Conservation (phyloP, 1,140 invertebrate species). For the Drosophila lini region DNA sequence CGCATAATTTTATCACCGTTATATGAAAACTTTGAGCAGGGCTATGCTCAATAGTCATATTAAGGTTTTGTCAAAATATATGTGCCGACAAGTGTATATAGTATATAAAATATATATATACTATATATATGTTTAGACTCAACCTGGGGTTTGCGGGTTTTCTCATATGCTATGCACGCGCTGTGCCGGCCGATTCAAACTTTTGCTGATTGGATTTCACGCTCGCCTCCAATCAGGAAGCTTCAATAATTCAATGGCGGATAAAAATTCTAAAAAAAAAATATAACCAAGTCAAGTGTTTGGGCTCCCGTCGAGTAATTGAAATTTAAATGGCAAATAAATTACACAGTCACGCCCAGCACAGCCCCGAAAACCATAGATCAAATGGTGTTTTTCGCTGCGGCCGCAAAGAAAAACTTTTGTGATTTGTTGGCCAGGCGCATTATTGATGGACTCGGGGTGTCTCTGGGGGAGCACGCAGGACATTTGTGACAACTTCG, state of each 20-base stretch:
- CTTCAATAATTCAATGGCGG: constrained; percentile 72
- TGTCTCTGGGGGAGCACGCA: neutral
- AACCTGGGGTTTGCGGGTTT: constrained; percentile 11
- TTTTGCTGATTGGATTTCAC: constrained; percentile 71
- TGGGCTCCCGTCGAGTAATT: constrained; percentile 48
- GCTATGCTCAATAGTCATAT: too few relatives aligned
- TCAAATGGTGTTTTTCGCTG: constrained; percentile 40
- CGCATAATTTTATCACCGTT: too few relatives aligned
- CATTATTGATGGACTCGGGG: constrained; percentile 41
- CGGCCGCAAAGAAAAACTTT: constrained; percentile 36
- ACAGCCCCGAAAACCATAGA: constrained; percentile 25
- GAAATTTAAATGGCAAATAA: constrained; percentile 78
- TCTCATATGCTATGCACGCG: constrained; percentile 26
- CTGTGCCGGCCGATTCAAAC: constrained; percentile 24
- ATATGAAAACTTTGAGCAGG: too few relatives aligned
- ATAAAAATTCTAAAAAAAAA: constrained; percentile 26
- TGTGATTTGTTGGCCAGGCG: constrained; percentile 51
- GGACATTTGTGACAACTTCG: constrained; percentile 30
- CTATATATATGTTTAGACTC: constrained; percentile 3
- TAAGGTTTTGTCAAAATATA: too few relatives aligned
- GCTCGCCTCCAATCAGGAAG: constrained; percentile 64
- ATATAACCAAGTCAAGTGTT: constrained; percentile 14
- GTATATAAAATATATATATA: neutral
- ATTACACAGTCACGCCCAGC: constrained; percentile 26
- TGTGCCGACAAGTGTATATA: too few relatives aligned